These are phyloP conservation scores for Thymelicus acteon DNA, from an alignment of 2,888 invertebrate species.

Conservation along the genomic window DNA sequence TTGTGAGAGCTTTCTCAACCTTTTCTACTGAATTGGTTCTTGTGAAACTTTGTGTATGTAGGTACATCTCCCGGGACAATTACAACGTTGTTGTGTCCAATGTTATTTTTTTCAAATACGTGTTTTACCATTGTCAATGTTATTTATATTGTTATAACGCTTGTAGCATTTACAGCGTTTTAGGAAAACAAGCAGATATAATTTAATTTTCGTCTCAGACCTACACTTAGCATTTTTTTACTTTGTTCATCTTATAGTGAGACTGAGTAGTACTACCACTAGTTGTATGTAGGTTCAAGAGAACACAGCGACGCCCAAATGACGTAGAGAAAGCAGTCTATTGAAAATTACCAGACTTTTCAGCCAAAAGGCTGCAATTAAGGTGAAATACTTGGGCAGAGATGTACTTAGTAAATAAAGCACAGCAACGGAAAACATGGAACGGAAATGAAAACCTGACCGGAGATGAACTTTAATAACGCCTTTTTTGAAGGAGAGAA, in stretches of 20 bases:
- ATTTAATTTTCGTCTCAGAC: no score
- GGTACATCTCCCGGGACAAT: no score
- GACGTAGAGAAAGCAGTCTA: conserved; percentile 15
- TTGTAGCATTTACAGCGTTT: no score
- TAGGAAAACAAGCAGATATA: no score
- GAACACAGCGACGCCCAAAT: conserved; percentile 14
- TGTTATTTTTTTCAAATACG: no score
- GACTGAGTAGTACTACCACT: background rate
- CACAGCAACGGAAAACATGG: conserved; percentile 17
- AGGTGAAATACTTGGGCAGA: conserved; percentile 16
- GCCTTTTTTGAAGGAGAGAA: conserved; percentile 6
- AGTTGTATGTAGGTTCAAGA: conserved; percentile 2
- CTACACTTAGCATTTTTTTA: no score
- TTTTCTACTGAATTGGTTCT: no score
- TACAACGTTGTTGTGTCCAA: no score
- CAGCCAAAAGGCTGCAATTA: conserved; percentile 29
- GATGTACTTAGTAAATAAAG: conserved; percentile 16
- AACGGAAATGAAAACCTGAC: conserved; percentile 25
- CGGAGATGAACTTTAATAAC: conserved; percentile 29
- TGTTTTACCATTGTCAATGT: no score
- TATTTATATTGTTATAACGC: no score
- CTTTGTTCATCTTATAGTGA: background rate
- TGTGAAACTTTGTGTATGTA: no score
- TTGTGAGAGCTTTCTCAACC: no score
- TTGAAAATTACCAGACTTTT: conserved; percentile 28